Conservation (phyloP, 2,797 vertebrate genomes). For the Meda fulgida region DNA sequence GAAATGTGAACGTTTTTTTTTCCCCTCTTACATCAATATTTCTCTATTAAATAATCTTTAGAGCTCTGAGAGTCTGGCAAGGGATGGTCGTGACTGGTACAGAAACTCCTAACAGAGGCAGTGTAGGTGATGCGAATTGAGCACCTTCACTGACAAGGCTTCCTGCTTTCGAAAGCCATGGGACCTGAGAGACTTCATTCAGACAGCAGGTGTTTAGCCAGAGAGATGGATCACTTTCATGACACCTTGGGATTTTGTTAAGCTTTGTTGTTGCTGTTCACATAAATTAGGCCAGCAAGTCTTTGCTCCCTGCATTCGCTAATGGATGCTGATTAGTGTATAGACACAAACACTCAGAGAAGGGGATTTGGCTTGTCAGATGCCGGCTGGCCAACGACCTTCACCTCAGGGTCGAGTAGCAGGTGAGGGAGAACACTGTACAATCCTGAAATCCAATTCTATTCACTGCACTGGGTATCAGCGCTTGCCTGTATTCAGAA, state of each 20-base stretch:
- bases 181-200: constrained; percentile 58
- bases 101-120: constrained; percentile 27
- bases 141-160: constrained; percentile 7
- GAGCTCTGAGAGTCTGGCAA: constrained; percentile 1
- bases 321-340: constrained; percentile 76
- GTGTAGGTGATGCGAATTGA: constrained; percentile 24
- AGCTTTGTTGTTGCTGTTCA: constrained; percentile 73
- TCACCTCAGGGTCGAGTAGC: constrained; percentile 72
- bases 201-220: constrained; percentile 62
- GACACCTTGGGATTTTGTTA: constrained; percentile 77
- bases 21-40: background rate
- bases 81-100: background rate
- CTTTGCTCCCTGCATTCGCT: constrained; percentile 74
- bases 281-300: constrained; percentile 78
- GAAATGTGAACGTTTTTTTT: background rate
- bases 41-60: constrained; percentile 28
- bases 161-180: constrained; percentile 12
- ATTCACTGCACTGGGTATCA: background rate
- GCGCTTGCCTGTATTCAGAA: background rate
- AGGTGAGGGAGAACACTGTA: constrained; percentile 21
- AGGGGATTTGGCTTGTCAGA: constrained; percentile 77
- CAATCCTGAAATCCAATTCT: background rate
- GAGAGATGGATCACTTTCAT: constrained; percentile 71
- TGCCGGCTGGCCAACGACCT: constrained; percentile 67
- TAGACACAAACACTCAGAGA: constrained; percentile 75